A percentile compares a stretch with the other conserved stretches of the same genome.
These are phyloP conservation scores for Enteromius afrohamiltoni DNA, from an alignment of 2,797 vertebrate species.

Conservation along the genomic window DNA sequence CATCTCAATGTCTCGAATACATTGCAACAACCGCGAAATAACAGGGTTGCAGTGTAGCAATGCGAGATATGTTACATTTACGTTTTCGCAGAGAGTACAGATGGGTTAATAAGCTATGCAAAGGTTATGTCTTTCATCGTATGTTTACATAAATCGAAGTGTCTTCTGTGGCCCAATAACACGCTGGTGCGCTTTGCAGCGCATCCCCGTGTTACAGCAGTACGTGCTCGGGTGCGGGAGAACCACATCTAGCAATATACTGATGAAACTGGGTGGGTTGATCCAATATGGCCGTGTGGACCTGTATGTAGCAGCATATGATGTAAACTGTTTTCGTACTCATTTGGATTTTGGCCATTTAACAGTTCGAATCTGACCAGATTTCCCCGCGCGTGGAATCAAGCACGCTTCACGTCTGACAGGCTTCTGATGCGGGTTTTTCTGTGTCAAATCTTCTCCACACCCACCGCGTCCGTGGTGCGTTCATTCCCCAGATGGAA, in stretches of 20 bases:
- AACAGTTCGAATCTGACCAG: neutral
- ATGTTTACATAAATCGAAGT: constrained; percentile 5
- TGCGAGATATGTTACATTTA: neutral
- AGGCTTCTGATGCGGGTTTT: neutral
- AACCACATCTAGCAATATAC: constrained; percentile 42
- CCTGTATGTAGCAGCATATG: constrained; percentile 20
- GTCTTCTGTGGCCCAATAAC: constrained; percentile 9
- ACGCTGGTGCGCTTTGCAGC: constrained; percentile 21
- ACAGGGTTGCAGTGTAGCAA: neutral
- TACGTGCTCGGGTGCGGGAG: constrained; percentile 32
- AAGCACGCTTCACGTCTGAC: neutral
- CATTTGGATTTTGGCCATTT: neutral
- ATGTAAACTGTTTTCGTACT: constrained; percentile 6
- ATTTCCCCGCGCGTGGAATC: constrained; percentile 4
- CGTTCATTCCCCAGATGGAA: constrained; percentile 16
- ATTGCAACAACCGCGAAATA: neutral
- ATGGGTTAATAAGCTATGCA: neutral
- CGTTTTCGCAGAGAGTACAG: neutral
- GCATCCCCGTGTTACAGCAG: constrained; percentile 29
- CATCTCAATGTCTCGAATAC: neutral
- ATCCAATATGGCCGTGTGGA: constrained; percentile 60
- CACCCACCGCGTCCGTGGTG: constrained; percentile 38
- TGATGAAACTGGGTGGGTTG: constrained; percentile 53
- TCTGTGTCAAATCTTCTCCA: constrained; percentile 10
- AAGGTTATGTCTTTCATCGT: neutral